phyloP scores from a whole-genome alignment of 1,140 invertebrate species.

The Temnothorax nylanderi region DNA sequence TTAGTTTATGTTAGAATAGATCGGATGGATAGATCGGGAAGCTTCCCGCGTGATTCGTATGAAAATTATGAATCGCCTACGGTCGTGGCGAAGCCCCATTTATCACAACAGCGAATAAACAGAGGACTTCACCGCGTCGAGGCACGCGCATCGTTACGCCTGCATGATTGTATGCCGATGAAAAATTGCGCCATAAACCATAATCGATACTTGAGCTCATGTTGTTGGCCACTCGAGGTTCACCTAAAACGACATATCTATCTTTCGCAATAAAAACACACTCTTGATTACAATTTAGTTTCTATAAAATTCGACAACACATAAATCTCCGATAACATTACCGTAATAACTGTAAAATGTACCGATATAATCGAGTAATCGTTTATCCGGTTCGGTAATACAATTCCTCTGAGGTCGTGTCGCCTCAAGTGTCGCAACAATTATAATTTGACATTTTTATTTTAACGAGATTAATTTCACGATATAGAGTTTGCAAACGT shows the following conservation, averaged over 20 bases:
- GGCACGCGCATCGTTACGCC: not conserved
- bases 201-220: constrained; percentile 48
- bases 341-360: constrained; percentile 13
- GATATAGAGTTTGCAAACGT: constrained; percentile 18
- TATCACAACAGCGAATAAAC: not conserved
- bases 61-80: constrained; percentile 27
- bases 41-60: constrained; percentile 11
- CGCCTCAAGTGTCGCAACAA: constrained; percentile 4
- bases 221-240: constrained; percentile 50
- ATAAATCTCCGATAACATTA: constrained; percentile 12
- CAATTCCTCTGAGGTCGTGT: not conserved
- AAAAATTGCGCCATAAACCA: constrained; percentile 37
- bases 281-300: constrained; percentile 28
- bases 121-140: not conserved
- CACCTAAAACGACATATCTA: constrained; percentile 18
- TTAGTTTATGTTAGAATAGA: constrained; percentile 56
- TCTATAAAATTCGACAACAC: constrained; percentile 21
- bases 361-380: not conserved
- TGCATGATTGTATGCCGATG: not conserved
- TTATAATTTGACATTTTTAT: constrained; percentile 35
- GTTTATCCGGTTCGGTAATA: not conserved
- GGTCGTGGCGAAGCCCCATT: not conserved
- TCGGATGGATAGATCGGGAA: constrained; percentile 39
- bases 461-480: constrained; percentile 40
- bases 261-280: constrained; percentile 22